A percentile compares a stretch with the other conserved stretches of the same genome.
These are phyloP conservation scores for Lepidocyrtoides sp. DNA, from an alignment of 2,888 invertebrate genomes.

Conservation along the genomic window DNA sequence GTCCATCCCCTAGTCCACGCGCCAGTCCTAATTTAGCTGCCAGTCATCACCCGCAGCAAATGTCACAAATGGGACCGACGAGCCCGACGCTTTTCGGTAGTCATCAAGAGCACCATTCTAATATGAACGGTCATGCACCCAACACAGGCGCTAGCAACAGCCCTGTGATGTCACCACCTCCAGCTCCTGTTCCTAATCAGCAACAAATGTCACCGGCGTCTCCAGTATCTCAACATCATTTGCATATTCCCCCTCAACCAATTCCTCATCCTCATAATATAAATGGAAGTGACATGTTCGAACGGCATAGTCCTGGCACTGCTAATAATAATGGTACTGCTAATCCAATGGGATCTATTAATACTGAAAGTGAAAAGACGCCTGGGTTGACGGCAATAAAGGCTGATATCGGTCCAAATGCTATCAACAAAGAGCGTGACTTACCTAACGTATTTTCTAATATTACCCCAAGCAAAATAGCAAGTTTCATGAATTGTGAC, in stretches of 20 bases:
- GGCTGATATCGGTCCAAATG: background rate
- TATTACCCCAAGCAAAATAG: constrained; percentile 32
- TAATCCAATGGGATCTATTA: background rate
- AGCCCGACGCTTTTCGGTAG: constrained; percentile 31
- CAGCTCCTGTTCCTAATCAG: constrained; percentile 37
- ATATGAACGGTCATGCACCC: constrained; percentile 64
- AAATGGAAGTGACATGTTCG: constrained; percentile 47
- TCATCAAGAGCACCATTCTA: constrained; percentile 58
- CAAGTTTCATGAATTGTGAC: constrained; percentile 21
- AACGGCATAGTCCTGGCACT: constrained; percentile 9
- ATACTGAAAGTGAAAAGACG: background rate
- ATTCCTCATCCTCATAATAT: constrained; percentile 35
- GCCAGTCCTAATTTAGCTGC: constrained; percentile 64
- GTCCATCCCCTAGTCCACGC: constrained; percentile 77
- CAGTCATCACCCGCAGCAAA: constrained; percentile 59
- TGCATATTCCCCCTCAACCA: constrained; percentile 41
- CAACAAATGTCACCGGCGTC: constrained; percentile 51
- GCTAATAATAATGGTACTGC: background rate
- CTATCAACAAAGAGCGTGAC: constrained; percentile 21
- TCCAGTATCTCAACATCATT: constrained; percentile 48
- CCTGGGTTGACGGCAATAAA: background rate
- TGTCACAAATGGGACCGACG: constrained; percentile 49
- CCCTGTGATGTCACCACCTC: constrained; percentile 72
- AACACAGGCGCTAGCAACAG: constrained; percentile 26
- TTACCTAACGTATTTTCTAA: constrained; percentile 41